phyloP scores from a whole-genome alignment of 2,797 vertebrate species.

The Lepus oiostolus region DNA sequence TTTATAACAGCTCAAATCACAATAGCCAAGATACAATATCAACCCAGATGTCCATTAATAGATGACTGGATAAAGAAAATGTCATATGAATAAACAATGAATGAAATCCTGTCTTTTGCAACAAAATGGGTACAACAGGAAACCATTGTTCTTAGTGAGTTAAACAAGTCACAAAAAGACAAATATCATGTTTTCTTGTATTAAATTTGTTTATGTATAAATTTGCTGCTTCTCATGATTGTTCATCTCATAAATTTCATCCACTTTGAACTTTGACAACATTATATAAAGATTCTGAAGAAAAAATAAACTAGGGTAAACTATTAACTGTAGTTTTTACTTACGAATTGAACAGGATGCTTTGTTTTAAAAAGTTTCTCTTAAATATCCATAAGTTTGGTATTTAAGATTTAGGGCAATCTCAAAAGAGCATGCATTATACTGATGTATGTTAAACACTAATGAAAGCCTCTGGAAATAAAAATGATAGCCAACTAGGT shows the following conservation, averaged over 20 bases:
- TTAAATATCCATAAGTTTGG: conserved; percentile 35
- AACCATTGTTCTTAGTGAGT: too few relatives aligned
- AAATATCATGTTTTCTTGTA: too few relatives aligned
- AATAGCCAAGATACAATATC: too few relatives aligned
- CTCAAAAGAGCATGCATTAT: not conserved
- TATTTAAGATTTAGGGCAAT: conserved; percentile 46
- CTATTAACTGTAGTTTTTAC: not conserved
- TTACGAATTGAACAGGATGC: conserved; percentile 33
- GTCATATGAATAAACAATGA: too few relatives aligned
- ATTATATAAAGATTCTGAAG: not conserved
- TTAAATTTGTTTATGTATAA: not conserved
- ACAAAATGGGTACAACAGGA: too few relatives aligned
- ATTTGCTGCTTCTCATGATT: not conserved
- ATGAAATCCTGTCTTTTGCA: too few relatives aligned
- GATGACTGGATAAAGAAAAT: too few relatives aligned
- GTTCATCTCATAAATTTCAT: not conserved
- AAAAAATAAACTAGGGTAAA: conserved; percentile 45
- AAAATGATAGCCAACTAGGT: conserved; percentile 12
- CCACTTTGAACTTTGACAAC: not conserved
- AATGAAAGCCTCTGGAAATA: not conserved
- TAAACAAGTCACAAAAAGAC: too few relatives aligned
- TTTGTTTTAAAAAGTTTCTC: not conserved
- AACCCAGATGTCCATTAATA: too few relatives aligned
- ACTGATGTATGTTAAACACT: not conserved
- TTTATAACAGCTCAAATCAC: too few relatives aligned